Evolutionary conservation across 37 sponge, comb jelly and placozoan genomes (phyloP).

Genomic region (Bolinopsis microptera): DNA sequence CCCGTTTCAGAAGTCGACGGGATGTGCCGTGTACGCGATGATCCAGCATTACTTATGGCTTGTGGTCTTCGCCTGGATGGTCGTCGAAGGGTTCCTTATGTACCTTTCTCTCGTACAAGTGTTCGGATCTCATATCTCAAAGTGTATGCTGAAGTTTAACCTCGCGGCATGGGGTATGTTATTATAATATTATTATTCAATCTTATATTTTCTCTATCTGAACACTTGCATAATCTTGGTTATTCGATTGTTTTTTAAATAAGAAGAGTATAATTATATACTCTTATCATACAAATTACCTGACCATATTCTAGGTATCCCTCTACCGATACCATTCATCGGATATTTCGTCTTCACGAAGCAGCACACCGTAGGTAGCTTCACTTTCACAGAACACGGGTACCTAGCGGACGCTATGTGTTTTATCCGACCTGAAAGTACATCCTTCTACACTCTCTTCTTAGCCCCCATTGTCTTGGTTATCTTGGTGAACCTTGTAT

Average conservation of each 20-base stretch:
- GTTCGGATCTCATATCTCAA: slow-evolving; percentile 65
- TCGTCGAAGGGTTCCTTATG: slow-evolving; percentile 57
- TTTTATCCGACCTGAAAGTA: slow-evolving; percentile 17
- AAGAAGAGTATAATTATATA: not conserved
- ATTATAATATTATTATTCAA: no score
- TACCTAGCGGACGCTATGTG: slow-evolving; percentile 59
- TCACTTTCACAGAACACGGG: not conserved
- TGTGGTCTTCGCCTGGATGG: slow-evolving; percentile 63
- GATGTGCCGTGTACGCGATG: slow-evolving; percentile 60
- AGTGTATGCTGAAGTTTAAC: slow-evolving; percentile 62
- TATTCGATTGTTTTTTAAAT: no score
- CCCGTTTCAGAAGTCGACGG: not conserved
- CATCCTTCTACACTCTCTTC: slow-evolving; percentile 57
- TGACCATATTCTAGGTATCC: slow-evolving; percentile 11
- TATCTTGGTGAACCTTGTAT: slow-evolving; percentile 23
- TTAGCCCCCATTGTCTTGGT: not conserved
- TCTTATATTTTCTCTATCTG: no score
- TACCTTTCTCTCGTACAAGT: slow-evolving; percentile 63
- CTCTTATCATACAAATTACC: not conserved
- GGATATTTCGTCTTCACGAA: slow-evolving; percentile 61
- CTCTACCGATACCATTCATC: slow-evolving; percentile 31
- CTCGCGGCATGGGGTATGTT: slow-evolving; percentile 62
- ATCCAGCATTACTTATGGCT: slow-evolving; percentile 62
- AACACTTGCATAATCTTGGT: no score
- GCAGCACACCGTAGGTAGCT: not conserved